phyloP scores from a whole-genome alignment of 1,140 invertebrate genomes.

The Calephelis virginiensis region DNA sequence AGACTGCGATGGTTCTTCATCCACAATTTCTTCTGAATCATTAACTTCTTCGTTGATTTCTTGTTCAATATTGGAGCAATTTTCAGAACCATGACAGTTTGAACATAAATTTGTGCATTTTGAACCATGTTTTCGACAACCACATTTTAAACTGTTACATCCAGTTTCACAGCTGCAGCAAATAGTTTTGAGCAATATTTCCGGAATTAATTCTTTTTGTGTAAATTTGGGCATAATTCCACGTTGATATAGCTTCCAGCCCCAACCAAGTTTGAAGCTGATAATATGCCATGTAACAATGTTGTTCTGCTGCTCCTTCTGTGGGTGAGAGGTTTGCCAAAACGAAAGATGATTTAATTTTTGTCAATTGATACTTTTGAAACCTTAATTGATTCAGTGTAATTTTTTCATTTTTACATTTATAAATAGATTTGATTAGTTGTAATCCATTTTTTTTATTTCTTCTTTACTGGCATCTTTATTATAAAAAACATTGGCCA shows the following conservation, averaged over 20 bases:
- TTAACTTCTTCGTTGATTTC: no score
- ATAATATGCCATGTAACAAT: constrained; percentile 21
- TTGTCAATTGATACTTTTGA: constrained; percentile 13
- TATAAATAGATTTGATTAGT: constrained; percentile 21
- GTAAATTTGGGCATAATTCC: not conserved
- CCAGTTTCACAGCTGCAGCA: constrained; percentile 26
- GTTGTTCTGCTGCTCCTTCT: constrained; percentile 19
- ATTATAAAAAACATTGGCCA: constrained; percentile 21
- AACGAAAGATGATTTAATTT: constrained; percentile 15
- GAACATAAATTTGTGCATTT: fast-evolving
- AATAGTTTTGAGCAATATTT: constrained; percentile 24
- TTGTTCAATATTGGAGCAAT: no score
- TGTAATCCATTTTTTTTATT: constrained; percentile 20
- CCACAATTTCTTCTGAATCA: no score
- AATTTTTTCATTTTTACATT: no score
- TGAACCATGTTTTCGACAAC: constrained; percentile 11
- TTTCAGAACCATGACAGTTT: no score
- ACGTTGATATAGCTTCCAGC: not conserved
- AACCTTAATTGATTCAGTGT: constrained; percentile 11
- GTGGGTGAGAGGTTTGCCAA: constrained; percentile 20
- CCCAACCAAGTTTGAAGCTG: no score
- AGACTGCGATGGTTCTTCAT: no score
- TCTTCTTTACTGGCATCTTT: constrained; percentile 19
- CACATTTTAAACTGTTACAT: constrained; percentile 24
- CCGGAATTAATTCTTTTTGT: constrained; percentile 22